phyloP scores from a whole-genome alignment of 2,797 vertebrate species.

The Danio jaintianensis region DNA sequence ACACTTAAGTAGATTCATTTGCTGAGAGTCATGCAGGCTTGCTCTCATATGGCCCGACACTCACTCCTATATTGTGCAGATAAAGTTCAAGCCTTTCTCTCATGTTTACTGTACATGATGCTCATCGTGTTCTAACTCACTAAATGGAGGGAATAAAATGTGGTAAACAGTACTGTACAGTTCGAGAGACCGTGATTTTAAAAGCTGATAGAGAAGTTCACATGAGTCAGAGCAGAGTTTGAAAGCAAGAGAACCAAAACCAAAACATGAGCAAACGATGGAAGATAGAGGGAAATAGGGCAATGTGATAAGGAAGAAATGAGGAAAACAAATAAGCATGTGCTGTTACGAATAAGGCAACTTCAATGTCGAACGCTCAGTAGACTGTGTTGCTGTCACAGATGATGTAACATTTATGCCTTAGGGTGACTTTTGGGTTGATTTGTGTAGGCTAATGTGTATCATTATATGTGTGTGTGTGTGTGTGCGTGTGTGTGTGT shows the following conservation, averaged over 20 bases:
- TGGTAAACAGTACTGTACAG: not conserved
- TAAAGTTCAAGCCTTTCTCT: not conserved
- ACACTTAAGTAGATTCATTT: not conserved
- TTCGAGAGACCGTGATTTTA: not conserved
- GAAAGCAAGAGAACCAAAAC: not conserved
- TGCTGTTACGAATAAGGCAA: constrained; percentile 35
- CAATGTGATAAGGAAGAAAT: not conserved
- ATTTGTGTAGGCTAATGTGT: constrained; percentile 37
- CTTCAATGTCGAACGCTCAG: constrained; percentile 50
- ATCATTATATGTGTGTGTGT: constrained; percentile 33
- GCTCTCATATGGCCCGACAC: not conserved
- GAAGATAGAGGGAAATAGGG: not conserved
- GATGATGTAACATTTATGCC: constrained; percentile 44
- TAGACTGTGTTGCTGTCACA: constrained; percentile 55
- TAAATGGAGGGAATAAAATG: not conserved
- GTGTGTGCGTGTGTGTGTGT: not conserved
- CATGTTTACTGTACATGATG: constrained; percentile 1
- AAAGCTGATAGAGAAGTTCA: not conserved
- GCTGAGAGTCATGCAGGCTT: not conserved
- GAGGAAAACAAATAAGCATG: not conserved
- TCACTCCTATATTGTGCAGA: not conserved
- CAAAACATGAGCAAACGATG: not conserved
- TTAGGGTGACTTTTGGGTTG: constrained; percentile 33
- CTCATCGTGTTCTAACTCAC: not conserved
- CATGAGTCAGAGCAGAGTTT: no score